Evolutionary conservation across 2,888 invertebrate genomes (phyloP), one percentile per base, ranked within the genome.

Genomic region (Spodoptera exigua): DNA sequence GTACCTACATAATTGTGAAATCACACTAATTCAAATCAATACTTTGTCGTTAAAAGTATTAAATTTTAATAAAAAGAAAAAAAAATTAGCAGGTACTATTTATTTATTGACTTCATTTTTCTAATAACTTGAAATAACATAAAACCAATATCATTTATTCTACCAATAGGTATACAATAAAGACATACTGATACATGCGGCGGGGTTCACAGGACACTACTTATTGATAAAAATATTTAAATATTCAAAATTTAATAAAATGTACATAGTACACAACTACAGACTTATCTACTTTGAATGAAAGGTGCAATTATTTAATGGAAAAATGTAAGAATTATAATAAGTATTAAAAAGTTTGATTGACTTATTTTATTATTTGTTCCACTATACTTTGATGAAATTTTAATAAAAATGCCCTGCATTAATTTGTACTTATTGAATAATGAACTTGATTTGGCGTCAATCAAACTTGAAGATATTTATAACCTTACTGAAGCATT

Each of bases 251-350:
- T 40, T 32, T 34, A 40, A 56, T 46, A 39, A 13, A 56, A 39
- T 88, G 86, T 88, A 89, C 88, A 87, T 79, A 87, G 86, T 87
- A 88, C 86, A 88, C 69, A 88, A 81, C 13, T 46, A 49, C 37
- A 49, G 10, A 56, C 49, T 51, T 41, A 71, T 47, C 37, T 57
- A 65, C 17, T 62, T 41, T 34, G 27, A 27, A 41, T 57, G 49
- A 54, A 48, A 54, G 39, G 13, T 36, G 27, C 27, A 27, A 39
- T 43, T 18, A 18, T 21, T 39, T 18, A 39, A 34, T 36, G 52
- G 36, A 65, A 49, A 55, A 45, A 41, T 40, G 18, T 21, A 35
- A 4, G 27, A 59, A 44, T n/a, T 9, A 9, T 21, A 35, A n/a
- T n/a, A 59, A 44, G 12, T n/a, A n/a, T 34, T 12, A 16, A 61